These are phyloP conservation scores for Malaclemys terrapin DNA, from an alignment of 2,113 vertebrate genomes.

Conservation along the genomic window DNA sequence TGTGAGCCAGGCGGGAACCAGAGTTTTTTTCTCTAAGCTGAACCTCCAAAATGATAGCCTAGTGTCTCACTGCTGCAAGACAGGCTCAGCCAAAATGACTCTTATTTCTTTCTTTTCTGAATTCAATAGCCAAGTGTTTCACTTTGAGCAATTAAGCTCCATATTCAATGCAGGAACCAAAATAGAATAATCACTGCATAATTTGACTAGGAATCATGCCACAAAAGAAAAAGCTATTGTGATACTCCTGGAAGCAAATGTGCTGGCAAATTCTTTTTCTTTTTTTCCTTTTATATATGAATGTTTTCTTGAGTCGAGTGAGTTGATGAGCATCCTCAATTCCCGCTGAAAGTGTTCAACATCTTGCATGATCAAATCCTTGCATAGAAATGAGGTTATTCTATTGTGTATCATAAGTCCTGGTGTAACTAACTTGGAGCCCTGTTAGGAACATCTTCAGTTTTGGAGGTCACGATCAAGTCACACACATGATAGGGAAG, in stretches of 20 bases:
- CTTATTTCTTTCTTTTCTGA: neutral
- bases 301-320: constrained; percentile 32
- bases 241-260: constrained; percentile 32
- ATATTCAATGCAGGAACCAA: constrained; percentile 12
- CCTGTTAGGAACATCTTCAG: neutral
- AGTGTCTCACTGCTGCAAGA: neutral
- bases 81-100: neutral
- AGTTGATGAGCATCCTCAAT: constrained; percentile 33
- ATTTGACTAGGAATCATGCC: constrained; percentile 44
- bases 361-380: neutral
- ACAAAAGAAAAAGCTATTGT: constrained; percentile 45
- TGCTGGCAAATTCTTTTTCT: constrained; percentile 41
- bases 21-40: neutral
- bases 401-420: neutral
- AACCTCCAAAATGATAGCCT: neutral
- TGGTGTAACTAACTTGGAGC: neutral
- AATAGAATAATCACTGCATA: constrained; percentile 46
- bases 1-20: neutral
- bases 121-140: constrained; percentile 14
- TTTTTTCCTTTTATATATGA: constrained; percentile 26
- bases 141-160: constrained; percentile 38
- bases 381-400: constrained; percentile 1
- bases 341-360: neutral
- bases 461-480: neutral
- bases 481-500: neutral